These are phyloP conservation scores for Tetraodon nigroviridis DNA, from an alignment of 2,113 vertebrate species.

Conservation along the genomic window DNA sequence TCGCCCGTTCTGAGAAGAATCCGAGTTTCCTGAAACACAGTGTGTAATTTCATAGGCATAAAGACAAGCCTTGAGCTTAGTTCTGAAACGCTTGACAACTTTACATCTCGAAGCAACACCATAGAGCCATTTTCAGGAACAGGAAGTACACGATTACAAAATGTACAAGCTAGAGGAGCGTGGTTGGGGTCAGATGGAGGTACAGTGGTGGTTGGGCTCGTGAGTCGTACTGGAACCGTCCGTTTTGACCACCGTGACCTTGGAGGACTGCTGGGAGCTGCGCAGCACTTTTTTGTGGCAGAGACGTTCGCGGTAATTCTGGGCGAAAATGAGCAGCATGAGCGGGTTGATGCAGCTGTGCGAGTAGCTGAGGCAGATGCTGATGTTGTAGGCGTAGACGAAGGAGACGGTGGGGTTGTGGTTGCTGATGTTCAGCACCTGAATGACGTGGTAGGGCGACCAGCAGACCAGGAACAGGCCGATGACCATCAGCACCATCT, in stretches of 20 bases:
- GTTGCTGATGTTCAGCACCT: conserved; percentile 77
- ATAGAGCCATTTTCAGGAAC: neutral
- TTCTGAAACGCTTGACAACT: too few relatives aligned
- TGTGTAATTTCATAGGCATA: too few relatives aligned
- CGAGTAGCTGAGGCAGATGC: conserved; percentile 80
- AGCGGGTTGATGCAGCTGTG: conserved; percentile 83
- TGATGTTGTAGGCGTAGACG: conserved; percentile 77
- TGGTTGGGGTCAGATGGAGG: conserved; percentile 50
- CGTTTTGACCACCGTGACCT: conserved; percentile 66
- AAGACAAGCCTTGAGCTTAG: too few relatives aligned
- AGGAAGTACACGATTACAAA: too few relatives aligned
- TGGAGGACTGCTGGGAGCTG: conserved; percentile 66
- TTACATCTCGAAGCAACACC: neutral
- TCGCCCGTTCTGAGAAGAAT: neutral
- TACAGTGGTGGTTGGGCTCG: conserved; percentile 58
- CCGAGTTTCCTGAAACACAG: too few relatives aligned
- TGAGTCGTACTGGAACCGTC: conserved; percentile 60
- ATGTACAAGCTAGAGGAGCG: neutral
- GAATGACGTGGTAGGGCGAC: conserved; percentile 81
- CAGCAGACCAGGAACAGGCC: conserved; percentile 77
- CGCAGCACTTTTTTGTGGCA: conserved; percentile 48
- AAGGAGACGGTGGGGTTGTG: conserved; percentile 66
- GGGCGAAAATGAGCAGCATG: conserved; percentile 77
- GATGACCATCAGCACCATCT: conserved; percentile 80
- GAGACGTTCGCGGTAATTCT: conserved; percentile 78